Evolutionary conservation across 2,888 invertebrate genomes (phyloP).

Genomic region (Agonopterix subpropinquella): DNA sequence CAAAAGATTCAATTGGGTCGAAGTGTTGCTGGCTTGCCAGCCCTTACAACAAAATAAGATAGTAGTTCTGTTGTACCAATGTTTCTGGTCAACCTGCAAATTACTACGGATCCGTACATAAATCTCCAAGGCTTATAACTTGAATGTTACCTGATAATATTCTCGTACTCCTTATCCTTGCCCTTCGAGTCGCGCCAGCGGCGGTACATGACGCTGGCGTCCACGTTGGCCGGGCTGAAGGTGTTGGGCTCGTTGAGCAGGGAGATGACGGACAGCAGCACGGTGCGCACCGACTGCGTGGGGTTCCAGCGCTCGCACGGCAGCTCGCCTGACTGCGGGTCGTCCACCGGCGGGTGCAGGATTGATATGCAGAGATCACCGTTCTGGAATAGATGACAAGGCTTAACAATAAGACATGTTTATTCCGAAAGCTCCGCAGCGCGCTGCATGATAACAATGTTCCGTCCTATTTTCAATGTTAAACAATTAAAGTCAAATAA

Average conservation of each 20-base stretch:
- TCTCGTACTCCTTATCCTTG: slow-evolving; percentile 98
- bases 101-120: too few relatives aligned
- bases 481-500: too few relatives aligned
- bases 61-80: too few relatives aligned
- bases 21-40: too few relatives aligned
- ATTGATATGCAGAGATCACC: slow-evolving; percentile 99
- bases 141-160: slow-evolving; percentile 89
- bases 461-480: too few relatives aligned
- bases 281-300: slow-evolving; percentile 99
- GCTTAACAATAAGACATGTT: background rate
- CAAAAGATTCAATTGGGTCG: too few relatives aligned
- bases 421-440: too few relatives aligned
- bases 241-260: slow-evolving; percentile 99
- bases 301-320: slow-evolving; percentile 99
- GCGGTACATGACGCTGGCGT: slow-evolving; percentile 99
- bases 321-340: slow-evolving; percentile 98
- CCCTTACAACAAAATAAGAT: too few relatives aligned
- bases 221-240: slow-evolving; percentile 99
- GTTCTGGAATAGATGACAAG: slow-evolving; percentile 82
- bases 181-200: slow-evolving; percentile 99
- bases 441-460: too few relatives aligned
- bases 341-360: slow-evolving; percentile 98
- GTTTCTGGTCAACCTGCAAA: too few relatives aligned
- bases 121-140: too few relatives aligned
- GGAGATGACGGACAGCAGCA: slow-evolving; percentile 98